These are phyloP conservation scores for Pollenia amentaria DNA, from an alignment of 2,888 invertebrate genomes.

Conservation along the genomic window DNA sequence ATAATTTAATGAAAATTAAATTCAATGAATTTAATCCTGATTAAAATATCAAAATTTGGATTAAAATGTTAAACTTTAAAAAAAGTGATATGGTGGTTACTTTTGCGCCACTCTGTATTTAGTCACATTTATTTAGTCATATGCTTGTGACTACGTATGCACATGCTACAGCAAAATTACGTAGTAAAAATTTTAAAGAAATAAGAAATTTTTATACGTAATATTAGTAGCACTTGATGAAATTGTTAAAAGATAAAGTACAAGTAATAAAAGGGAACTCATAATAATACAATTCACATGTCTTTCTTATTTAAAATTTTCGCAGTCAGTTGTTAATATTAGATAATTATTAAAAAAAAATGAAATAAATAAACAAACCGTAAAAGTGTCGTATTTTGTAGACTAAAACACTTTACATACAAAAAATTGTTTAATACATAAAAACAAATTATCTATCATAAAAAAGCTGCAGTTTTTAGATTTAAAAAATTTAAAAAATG, in stretches of 20 bases:
- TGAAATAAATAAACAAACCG: conserved; percentile 35
- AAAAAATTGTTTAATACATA: background rate
- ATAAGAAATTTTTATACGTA: conserved; percentile 2
- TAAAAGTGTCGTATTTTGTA: conserved; percentile 8
- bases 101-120: background rate
- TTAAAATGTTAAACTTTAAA: too few relatives aligned
- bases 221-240: conserved; percentile 35
- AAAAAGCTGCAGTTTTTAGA: background rate
- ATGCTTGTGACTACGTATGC: background rate
- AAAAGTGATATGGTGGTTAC: too few relatives aligned
- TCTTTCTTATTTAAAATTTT: background rate
- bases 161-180: too few relatives aligned
- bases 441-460: background rate
- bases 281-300: conserved; percentile 40
- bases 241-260: background rate
- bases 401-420: background rate
- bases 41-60: too few relatives aligned
- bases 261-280: background rate
- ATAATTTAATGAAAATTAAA: too few relatives aligned
- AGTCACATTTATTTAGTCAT: conserved; percentile 14
- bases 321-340: background rate
- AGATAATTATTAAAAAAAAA: conserved; percentile 37
- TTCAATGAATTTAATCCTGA: too few relatives aligned
- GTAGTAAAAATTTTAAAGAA: too few relatives aligned
- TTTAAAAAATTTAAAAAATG: background rate